Evolutionary conservation across 2,797 vertebrate genomes (phyloP), one percentile per base, ranked within the genome.

Genomic region (Phoeniculus purpureus): DNA sequence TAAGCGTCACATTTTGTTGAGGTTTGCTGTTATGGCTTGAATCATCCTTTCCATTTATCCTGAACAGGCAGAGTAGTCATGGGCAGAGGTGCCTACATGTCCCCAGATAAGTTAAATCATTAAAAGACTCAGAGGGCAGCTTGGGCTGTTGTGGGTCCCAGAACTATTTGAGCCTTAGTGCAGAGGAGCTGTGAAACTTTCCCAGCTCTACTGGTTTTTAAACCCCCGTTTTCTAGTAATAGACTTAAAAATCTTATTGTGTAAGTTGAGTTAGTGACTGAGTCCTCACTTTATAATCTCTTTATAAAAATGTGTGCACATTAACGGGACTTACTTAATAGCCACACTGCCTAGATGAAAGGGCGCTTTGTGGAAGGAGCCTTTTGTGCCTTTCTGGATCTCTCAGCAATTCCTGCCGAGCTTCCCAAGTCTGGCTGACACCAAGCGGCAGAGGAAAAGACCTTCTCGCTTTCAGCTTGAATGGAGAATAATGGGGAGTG

Each of bases 291-390:
- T 96, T 60, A 94, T 97, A 96, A 97, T 96, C 95, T 95, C 95
- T 96, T 97, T 97, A 97, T 94, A 96, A 96, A 97, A 95, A 95
- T 88, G 81, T 95, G 87, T 94, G 97, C 97, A 85, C 96, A 96
- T 97, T 97, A 97, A 96, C 97, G 90, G 96, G 95, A 95, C 61
- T 85, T 96, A 93, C 98, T 98, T 98, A 97, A 98, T 97, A 96
- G 97, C 96, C 94, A 92, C 65, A 48, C 34, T 65, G 96, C 96
- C 89, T 92, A 88, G 82, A 92, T 97, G 96, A 97, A 97, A 97
- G 96, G 95, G 60, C 23, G 96, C 97, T 98, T 98, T 98, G 98
- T 98, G 97, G 96, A 96, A 94, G 90, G 94, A 86, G 93, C 87
- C 95, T 97, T 98, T 98, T 98, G 98, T 98, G 96, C 91, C 15